Evolutionary conservation across 2,797 vertebrate species (phyloP).

Genomic region (Girardinus metallicus): DNA sequence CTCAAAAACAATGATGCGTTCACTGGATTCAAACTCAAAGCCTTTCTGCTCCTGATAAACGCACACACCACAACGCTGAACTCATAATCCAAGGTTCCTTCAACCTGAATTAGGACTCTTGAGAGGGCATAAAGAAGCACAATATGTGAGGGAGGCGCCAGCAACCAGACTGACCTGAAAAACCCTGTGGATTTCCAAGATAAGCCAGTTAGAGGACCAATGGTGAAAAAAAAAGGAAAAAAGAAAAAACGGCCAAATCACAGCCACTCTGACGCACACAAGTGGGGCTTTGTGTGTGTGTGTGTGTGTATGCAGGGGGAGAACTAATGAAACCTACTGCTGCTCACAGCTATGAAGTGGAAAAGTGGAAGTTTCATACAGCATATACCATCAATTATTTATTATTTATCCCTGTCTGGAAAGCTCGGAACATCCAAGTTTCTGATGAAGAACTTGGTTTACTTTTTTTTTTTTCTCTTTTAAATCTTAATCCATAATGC

Average conservation of each 20-base stretch:
- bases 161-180: conserved; percentile 38
- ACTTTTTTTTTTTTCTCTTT: conserved; percentile 49
- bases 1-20: not conserved
- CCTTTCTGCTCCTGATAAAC: conserved; percentile 5
- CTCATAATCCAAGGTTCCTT: conserved; percentile 17
- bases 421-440: conserved; percentile 49
- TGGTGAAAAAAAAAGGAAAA: not conserved
- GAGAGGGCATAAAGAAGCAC: conserved; percentile 17
- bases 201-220: conserved; percentile 44
- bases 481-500: conserved; percentile 59
- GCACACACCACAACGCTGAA: not conserved
- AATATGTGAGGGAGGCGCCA: not conserved
- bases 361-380: conserved; percentile 31
- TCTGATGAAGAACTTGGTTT: conserved; percentile 56
- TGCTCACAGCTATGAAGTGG: conserved; percentile 27
- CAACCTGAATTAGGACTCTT: conserved; percentile 13
- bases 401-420: conserved; percentile 35
- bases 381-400: conserved; percentile 61
- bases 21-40: not conserved
- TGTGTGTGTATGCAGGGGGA: not conserved
- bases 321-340: conserved; percentile 33
- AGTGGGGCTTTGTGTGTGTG: conserved; percentile 6
- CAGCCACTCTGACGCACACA: conserved; percentile 3
- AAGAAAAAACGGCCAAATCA: conserved; percentile 35
- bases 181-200: conserved; percentile 40